A percentile compares a stretch with the other conserved stretches of the same genome.
phyloP scores from a whole-genome alignment of 2,113 vertebrate genomes.

The Urocynchramus pylzowi region DNA sequence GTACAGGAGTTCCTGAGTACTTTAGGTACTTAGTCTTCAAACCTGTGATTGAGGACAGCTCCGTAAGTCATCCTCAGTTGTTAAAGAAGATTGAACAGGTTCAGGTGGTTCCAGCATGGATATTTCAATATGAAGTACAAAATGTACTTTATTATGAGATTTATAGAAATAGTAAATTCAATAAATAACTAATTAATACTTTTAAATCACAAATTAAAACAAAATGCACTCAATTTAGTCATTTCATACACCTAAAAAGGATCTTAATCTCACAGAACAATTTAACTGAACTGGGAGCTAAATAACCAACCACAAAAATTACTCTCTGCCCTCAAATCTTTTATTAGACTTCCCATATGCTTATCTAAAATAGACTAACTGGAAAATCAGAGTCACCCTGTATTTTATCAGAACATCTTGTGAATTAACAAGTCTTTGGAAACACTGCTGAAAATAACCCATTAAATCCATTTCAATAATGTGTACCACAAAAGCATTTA shows the following conservation, averaged over 20 bases:
- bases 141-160: background rate
- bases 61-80: accelerated
- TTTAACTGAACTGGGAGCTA: background rate
- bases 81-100: background rate
- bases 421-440: background rate
- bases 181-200: background rate
- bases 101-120: background rate
- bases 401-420: background rate
- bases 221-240: background rate
- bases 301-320: background rate
- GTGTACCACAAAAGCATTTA: background rate
- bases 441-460: background rate
- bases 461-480: background rate
- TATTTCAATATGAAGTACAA: background rate
- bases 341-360: background rate
- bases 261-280: background rate
- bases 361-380: background rate
- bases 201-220: background rate
- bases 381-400: background rate
- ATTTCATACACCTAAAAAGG: background rate
- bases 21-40: background rate
- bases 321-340: background rate
- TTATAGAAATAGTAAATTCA: background rate
- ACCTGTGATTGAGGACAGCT: background rate
- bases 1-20: background rate